Conservation (phyloP, 2,797 vertebrate species). For the Sebastes variabilis region DNA sequence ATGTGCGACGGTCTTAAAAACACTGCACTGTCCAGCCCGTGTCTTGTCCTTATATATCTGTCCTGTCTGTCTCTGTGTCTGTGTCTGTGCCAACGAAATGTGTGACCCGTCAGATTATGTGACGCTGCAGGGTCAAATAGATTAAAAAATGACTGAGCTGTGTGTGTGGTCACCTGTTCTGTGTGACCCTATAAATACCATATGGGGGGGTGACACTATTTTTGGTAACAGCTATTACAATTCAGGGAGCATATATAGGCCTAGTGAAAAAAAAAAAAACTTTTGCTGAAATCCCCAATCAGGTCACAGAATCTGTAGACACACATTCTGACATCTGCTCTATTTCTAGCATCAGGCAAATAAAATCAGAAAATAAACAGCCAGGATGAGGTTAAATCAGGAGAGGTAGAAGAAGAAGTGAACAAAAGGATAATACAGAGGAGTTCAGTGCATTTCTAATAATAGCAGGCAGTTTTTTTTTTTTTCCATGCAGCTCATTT, state of each 20-base stretch:
- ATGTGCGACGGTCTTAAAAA: conserved; percentile 60
- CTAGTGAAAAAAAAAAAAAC: neutral
- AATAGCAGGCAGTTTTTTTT: conserved; percentile 14
- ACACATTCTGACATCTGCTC: neutral
- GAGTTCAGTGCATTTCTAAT: conserved; percentile 16
- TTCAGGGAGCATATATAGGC: neutral
- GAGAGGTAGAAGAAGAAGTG: neutral
- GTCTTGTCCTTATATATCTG: neutral
- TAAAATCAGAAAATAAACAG: neutral
- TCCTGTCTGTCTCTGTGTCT: neutral
- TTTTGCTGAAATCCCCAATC: neutral
- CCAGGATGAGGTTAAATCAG: neutral
- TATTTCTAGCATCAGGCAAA: neutral
- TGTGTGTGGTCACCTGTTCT: neutral
- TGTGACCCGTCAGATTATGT: conserved; percentile 11
- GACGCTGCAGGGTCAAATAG: conserved; percentile 36
- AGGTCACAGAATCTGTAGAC: neutral
- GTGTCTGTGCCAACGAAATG: neutral
- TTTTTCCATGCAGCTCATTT: conserved; percentile 11
- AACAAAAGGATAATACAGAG: neutral
- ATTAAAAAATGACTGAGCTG: neutral
- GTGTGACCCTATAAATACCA: no score
- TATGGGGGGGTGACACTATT: neutral
- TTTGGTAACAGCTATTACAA: conserved; percentile 12
- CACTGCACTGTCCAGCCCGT: neutral